These are phyloP conservation scores for Megaptera novaeangliae DNA, from an alignment of 2,113 vertebrate genomes.

Conservation along the genomic window DNA sequence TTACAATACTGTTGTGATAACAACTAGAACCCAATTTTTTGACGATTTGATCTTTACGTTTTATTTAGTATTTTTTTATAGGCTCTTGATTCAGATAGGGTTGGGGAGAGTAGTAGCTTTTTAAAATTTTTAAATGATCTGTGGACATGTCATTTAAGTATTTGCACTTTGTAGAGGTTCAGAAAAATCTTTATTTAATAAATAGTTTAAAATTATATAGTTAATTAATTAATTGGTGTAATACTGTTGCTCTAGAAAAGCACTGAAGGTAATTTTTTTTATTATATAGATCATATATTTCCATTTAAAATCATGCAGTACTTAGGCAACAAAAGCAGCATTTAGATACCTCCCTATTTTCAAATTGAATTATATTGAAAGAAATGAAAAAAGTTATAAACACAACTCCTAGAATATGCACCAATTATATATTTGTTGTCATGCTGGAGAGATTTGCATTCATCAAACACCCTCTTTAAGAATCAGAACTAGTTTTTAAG, in stretches of 20 bases:
- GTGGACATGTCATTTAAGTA: not conserved
- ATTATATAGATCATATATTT: not conserved
- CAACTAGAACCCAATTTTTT: not conserved
- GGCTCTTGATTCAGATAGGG: not conserved
- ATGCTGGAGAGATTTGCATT: not conserved
- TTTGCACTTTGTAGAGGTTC: not conserved
- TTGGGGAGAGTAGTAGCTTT: not conserved
- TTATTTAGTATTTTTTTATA: not conserved
- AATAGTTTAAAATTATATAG: not conserved
- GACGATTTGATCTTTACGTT: not conserved
- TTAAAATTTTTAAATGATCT: not conserved
- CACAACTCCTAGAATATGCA: not conserved
- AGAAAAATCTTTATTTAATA: not conserved
- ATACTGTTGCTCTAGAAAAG: not conserved
- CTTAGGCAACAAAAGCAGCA: not conserved
- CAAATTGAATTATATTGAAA: not conserved
- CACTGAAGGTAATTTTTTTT: not conserved
- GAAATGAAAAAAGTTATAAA: not conserved
- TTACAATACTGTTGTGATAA: not conserved
- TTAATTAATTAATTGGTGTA: not conserved
- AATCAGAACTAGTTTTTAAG: not conserved
- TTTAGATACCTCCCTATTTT: not conserved
- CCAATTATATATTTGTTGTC: not conserved
- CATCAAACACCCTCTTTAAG: not conserved
- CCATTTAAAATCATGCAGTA: not conserved